A percentile compares a stretch with the other conserved stretches of the same genome.
Conservation (phyloP, 2,113 vertebrate genomes). For the crab-eating macaque (Macaca fascicularis) region T2T-MFA8v1.1 NC_088375.1:146928501-146929000, state of each 20-base stretch:
- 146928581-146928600: background rate
- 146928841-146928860: background rate
- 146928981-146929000: background rate
- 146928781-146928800: background rate
- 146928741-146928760: background rate
- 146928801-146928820: no score
- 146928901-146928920: background rate
- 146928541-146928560: background rate
- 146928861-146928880: no score
- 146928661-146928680: background rate
- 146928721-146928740: background rate
- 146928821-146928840: no score
- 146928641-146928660: background rate
- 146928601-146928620: background rate
- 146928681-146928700: background rate
- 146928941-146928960: accelerated
- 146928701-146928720: background rate
- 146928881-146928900: no score
- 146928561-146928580: background rate
- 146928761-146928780: background rate
- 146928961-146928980: background rate
- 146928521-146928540: background rate
- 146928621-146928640: background rate
- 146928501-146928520: background rate
- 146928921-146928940: accelerated